phyloP scores from a whole-genome alignment of 2,888 invertebrate species.

The Portevinia maculata region DNA sequence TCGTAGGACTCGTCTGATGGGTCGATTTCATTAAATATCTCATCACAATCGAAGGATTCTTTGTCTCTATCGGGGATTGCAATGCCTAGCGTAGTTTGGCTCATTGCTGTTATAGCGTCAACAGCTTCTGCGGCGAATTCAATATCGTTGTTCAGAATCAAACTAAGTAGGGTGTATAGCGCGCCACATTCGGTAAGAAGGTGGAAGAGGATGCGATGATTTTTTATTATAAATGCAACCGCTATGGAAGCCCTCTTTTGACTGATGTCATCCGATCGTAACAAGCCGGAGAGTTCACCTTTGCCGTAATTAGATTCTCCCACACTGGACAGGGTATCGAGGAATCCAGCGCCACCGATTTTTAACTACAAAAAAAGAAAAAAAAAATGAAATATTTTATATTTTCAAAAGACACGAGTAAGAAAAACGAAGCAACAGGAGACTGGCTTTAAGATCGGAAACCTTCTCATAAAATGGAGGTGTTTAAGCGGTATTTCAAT shows the following conservation, averaged over 20 bases:
- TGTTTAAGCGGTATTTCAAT: no score
- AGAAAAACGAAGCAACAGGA: not conserved
- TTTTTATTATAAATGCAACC: constrained; percentile 80
- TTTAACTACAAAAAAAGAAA: constrained; percentile 77
- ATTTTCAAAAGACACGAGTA: not conserved
- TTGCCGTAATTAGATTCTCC: constrained; percentile 82
- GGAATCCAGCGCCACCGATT: constrained; percentile 78
- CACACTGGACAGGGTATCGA: constrained; percentile 81
- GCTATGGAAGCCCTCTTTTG: constrained; percentile 81
- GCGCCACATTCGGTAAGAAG: constrained; percentile 81
- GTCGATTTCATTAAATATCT: constrained; percentile 68
- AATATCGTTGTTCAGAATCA: constrained; percentile 79
- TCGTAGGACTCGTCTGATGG: constrained; percentile 42
- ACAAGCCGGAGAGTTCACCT: constrained; percentile 80
- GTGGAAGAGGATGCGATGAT: constrained; percentile 79
- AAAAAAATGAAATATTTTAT: not conserved
- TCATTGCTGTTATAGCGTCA: constrained; percentile 80
- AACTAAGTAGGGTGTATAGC: constrained; percentile 78
- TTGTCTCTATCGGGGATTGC: constrained; percentile 76
- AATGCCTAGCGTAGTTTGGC: constrained; percentile 79
- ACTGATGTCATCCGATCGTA: constrained; percentile 79
- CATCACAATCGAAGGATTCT: constrained; percentile 72
- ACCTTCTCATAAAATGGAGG: no score
- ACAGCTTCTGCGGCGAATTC: constrained; percentile 80
- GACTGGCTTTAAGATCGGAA: no score